Percentiles rank a stretch among this genome's conserved stretches.
phyloP scores from a whole-genome alignment of 2,888 invertebrate genomes.

The Lycaena phlaeas region DNA sequence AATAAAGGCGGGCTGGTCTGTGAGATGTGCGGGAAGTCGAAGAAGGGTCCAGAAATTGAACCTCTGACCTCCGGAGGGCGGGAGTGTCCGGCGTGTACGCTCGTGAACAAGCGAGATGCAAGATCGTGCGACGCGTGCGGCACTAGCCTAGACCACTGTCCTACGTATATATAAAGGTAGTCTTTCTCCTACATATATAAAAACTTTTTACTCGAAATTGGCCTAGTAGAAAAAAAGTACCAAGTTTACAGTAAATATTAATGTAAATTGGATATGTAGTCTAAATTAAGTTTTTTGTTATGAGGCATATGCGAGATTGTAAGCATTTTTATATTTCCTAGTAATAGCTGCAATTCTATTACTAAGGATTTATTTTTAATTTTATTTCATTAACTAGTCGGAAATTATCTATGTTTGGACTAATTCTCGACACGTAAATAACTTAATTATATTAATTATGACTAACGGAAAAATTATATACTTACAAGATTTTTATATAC shows the following conservation, averaged over 20 bases:
- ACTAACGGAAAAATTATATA: too few species aligned
- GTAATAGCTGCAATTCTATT: neutral
- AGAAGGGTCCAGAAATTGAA: constrained; percentile 71
- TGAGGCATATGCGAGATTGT: neutral
- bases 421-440: too few species aligned
- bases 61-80: constrained; percentile 82
- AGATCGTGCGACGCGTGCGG: constrained; percentile 79
- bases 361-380: neutral
- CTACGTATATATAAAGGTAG: constrained; percentile 77
- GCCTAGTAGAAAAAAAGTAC: neutral
- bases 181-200: too few species aligned
- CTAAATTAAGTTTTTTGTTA: neutral
- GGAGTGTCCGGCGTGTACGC: constrained; percentile 82
- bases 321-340: neutral
- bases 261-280: neutral
- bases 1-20: constrained; percentile 73
- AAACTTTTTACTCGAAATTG: neutral
- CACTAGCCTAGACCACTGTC: constrained; percentile 79
- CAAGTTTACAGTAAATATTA: neutral
- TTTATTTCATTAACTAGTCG: neutral
- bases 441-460: too few species aligned
- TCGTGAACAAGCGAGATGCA: constrained; percentile 80
- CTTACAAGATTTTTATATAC: too few species aligned
- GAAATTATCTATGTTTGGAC: too few species aligned
- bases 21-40: constrained; percentile 83